Base-by-base conservation (phyloP, 2,797 vertebrate species). In the Balearica regulorum region DNA sequence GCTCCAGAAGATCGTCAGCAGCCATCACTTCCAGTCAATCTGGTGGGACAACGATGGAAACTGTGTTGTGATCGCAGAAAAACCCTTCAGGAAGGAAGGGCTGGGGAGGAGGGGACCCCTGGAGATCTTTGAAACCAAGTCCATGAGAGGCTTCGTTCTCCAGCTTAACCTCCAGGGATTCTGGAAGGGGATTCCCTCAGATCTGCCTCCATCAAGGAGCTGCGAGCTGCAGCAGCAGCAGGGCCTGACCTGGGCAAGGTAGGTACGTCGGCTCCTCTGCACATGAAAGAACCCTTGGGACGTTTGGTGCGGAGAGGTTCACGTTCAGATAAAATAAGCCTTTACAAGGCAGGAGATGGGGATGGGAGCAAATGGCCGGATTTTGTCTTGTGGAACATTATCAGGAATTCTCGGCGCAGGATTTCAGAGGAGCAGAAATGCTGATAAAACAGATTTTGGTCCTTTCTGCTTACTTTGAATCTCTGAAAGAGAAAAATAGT, bases 81-180 rank as follows among this genome's bases (percentile, higher is more conserved):
- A 43, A 43, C 43, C 43, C 43, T 43, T 43, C 43, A 16, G 43
- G 43, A 43, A 43, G 43, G 43, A 43, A 43, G 43, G 14, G 43
- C 43, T 43, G 43, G 43, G 43, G 43, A 43, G 88, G 69, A 96
- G 95, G 31, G 69, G 86, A 43, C 94, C 83, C 94, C 93, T 37
- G 24, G 90, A 72, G 68, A 95, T 97, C 76, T 97, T 97, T 71
- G 37, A 37, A 37, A 37, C 37, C 37, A 41, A 41, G 11, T 96
- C 91, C 68, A 96, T 97, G 94, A 96, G 96, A 80, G 96, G 83
- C 77, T 96, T 97, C 33, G 55, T 95, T 58, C 72, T 92, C 19
- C 97, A 97, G 51, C 92, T 97, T 29, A 90, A 96, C 22, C 96
- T 96, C 53, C 96, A 96, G 14, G 97, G 97, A 24, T 97, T 97